phyloP scores from a whole-genome alignment of 2,113 vertebrate genomes.

The Typhlomys cinereus region DNA sequence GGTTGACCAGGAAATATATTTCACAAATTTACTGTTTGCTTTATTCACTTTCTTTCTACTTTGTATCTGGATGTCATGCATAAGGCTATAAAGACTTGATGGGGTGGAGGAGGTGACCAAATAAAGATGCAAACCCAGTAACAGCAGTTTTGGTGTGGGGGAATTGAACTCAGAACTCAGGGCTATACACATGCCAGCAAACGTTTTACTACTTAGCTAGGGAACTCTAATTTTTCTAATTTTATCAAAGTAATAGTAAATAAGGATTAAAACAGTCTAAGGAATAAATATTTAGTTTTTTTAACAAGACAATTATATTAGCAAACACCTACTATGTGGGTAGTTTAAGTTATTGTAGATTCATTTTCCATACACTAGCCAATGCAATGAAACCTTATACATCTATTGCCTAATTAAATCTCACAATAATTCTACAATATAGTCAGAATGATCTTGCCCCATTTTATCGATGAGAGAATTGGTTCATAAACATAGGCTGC shows the following conservation, averaged over 20 bases:
- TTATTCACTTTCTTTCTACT: neutral
- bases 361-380: neutral
- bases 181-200: neutral
- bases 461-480: neutral
- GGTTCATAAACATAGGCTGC: neutral
- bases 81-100: neutral
- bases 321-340: neutral
- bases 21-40: neutral
- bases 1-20: neutral
- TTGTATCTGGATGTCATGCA: neutral
- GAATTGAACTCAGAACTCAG: neutral
- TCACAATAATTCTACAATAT: neutral
- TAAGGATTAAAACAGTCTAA: neutral
- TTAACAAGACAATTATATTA: neutral
- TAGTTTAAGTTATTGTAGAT: neutral
- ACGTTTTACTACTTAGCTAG: neutral
- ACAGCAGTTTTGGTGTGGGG: neutral
- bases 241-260: neutral
- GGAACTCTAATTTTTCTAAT: neutral
- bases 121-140: neutral
- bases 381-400: neutral
- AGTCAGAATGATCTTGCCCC: neutral
- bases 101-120: neutral
- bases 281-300: neutral
- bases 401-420: neutral